Evolutionary conservation across 2,113 vertebrate genomes (phyloP).

Genomic region (Eupsittula cactorum): DNA sequence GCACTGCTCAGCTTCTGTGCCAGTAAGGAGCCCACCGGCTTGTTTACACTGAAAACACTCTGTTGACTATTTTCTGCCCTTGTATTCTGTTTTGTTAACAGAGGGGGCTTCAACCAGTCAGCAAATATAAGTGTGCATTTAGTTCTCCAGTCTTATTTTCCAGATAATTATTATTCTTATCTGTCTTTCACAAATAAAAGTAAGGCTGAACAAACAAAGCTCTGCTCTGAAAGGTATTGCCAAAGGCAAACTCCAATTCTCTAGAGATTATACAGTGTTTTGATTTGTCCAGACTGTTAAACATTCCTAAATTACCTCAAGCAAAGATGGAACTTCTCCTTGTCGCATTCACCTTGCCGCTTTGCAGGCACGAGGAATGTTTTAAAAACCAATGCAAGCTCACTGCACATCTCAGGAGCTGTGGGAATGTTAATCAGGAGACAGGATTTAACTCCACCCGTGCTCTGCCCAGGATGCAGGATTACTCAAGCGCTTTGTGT

Average conservation of each 20-base stretch:
- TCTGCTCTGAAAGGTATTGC: not conserved
- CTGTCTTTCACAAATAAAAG: not conserved
- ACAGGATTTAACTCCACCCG: not conserved
- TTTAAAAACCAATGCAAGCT: not conserved
- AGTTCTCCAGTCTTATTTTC: not conserved
- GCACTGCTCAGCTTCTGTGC: not conserved
- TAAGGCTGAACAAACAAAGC: not conserved
- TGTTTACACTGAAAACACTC: not conserved
- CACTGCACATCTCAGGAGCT: not conserved
- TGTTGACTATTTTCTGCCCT: conserved; percentile 1
- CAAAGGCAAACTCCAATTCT: not conserved
- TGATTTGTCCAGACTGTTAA: not conserved
- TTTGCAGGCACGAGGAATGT: not conserved
- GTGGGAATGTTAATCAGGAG: conserved; percentile 25
- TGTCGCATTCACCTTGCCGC: not conserved
- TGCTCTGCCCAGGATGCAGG: not conserved
- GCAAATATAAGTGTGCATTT: not conserved
- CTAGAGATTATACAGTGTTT: not conserved
- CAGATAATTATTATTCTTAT: not conserved
- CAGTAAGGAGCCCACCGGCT: rapidly evolving
- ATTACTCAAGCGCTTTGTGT: not conserved
- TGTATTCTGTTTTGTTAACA: conserved; percentile 2
- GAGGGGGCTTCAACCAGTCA: not conserved
- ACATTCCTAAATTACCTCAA: not conserved
- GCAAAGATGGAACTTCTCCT: not conserved